These are phyloP conservation scores for Gryon sp. DNA, from an alignment of 1,140 invertebrate species.

Conservation along the genomic window DNA sequence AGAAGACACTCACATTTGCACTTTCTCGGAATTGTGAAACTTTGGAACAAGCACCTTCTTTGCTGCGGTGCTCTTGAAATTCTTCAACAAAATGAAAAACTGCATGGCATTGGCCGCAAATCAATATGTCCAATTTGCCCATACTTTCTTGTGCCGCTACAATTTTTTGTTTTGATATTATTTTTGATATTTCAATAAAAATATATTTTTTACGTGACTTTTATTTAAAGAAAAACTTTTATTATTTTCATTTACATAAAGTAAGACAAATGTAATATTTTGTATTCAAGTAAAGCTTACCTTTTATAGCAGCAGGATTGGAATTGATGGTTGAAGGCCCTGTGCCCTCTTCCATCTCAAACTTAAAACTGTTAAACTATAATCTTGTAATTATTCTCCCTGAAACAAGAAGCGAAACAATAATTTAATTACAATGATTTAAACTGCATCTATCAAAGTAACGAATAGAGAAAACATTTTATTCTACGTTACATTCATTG, in stretches of 20 bases:
- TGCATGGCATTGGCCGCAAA: constrained; percentile 88
- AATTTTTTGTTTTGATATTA: too few relatives aligned
- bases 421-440: neutral
- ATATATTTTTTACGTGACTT: neutral
- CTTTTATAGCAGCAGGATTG: constrained; percentile 84
- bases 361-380: constrained; percentile 29
- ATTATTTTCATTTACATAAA: too few relatives aligned
- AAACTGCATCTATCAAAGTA: neutral
- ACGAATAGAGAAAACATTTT: too few relatives aligned
- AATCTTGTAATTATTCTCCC: constrained; percentile 21
- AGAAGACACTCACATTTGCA: constrained; percentile 65
- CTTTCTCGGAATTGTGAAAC: constrained; percentile 75
- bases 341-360: constrained; percentile 76
- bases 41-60: constrained; percentile 75
- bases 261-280: too few relatives aligned
- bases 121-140: constrained; percentile 86
- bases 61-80: constrained; percentile 83
- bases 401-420: constrained; percentile 6
- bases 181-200: too few relatives aligned
- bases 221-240: neutral
- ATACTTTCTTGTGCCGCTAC: constrained; percentile 87
- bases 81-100: constrained; percentile 89
- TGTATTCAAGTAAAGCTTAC: constrained; percentile 71
- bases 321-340: constrained; percentile 84
- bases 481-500: too few relatives aligned